phyloP scores from a whole-genome alignment of 2,888 invertebrate species.

The Temnothorax ravouxi region DNA sequence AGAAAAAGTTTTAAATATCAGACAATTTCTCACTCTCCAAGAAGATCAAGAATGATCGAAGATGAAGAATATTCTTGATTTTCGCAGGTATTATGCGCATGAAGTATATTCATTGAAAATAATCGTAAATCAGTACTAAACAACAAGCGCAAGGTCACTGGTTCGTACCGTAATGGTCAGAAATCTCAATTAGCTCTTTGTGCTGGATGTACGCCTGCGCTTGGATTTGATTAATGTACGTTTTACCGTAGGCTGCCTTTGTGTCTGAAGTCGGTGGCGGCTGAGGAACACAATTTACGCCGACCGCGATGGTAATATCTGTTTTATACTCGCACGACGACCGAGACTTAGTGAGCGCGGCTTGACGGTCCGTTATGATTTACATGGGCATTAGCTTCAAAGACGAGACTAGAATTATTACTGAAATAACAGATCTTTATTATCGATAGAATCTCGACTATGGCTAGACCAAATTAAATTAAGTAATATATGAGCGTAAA shows the following conservation, averaged over 20 bases:
- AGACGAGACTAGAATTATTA: constrained; percentile 51
- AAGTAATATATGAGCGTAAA: neutral
- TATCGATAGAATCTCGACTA: constrained; percentile 7
- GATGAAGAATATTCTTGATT: neutral
- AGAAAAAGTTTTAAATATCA: neutral
- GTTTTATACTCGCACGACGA: constrained; percentile 60
- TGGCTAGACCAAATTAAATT: neutral
- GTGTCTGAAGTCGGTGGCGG: constrained; percentile 65
- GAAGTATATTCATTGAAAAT: constrained; percentile 61
- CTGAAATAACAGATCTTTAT: constrained; percentile 30
- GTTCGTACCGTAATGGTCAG: constrained; percentile 53
- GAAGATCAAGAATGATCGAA: neutral
- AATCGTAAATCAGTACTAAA: constrained; percentile 74
- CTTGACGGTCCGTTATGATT: constrained; percentile 69
- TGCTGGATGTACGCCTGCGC: constrained; percentile 57
- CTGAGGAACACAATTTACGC: constrained; percentile 74
- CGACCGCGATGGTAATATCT: constrained; percentile 55
- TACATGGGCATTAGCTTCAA: constrained; percentile 45
- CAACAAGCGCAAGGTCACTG: constrained; percentile 72
- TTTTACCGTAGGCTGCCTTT: constrained; percentile 72
- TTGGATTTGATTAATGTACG: constrained; percentile 75
- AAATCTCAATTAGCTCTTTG: constrained; percentile 78
- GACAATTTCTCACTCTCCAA: neutral
- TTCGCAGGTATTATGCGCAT: neutral
- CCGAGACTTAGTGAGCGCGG: constrained; percentile 53